Conservation (phyloP, 2,888 invertebrate genomes). For the Nomada ferruginata region DNA sequence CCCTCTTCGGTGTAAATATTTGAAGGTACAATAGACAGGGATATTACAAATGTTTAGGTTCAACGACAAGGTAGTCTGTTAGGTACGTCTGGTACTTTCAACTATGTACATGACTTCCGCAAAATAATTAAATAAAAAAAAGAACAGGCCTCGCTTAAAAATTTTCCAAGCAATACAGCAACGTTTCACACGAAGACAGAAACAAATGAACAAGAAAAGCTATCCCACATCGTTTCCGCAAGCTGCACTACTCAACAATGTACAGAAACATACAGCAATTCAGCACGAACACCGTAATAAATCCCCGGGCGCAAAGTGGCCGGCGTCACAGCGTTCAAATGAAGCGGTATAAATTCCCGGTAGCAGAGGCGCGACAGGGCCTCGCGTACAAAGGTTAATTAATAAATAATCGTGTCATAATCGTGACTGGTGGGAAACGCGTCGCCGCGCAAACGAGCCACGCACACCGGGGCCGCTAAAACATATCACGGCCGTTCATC, state of each 20-base stretch:
- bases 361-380: conserved; percentile 3
- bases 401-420: conserved; percentile 55
- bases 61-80: too few species aligned
- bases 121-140: background rate
- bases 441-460: conserved; percentile 13
- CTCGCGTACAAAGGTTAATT: conserved; percentile 40
- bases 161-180: background rate
- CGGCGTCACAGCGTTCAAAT: conserved; percentile 3
- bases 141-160: background rate
- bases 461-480: conserved; percentile 3
- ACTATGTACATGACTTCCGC: too few species aligned
- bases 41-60: background rate
- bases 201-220: background rate
- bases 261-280: background rate
- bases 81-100: too few species aligned
- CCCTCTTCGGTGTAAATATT: conserved; percentile 24
- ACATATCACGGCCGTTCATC: conserved; percentile 21
- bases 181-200: background rate
- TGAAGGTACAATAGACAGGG: conserved; percentile 1
- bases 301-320: conserved; percentile 3
- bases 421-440: conserved; percentile 36
- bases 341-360: conserved; percentile 24
- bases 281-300: conserved; percentile 5
- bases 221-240: too few species aligned
- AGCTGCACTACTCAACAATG: background rate